phyloP scores from a whole-genome alignment of 2,888 invertebrate genomes.

The Nymphalis polychloros region DNA sequence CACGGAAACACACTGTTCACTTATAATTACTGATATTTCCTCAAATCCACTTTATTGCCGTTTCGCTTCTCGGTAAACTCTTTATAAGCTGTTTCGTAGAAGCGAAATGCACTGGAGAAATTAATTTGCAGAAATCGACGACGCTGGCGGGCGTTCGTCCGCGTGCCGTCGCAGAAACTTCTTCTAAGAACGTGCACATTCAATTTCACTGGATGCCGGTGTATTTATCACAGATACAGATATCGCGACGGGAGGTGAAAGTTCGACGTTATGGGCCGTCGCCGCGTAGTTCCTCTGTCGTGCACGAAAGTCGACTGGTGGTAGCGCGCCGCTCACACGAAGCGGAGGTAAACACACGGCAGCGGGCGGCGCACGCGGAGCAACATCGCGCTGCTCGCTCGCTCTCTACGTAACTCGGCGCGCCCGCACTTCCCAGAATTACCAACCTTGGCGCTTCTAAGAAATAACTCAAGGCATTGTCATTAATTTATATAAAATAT shows the following conservation, averaged over 20 bases:
- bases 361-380: constrained; percentile 34
- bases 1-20: constrained; percentile 78
- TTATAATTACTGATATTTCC: constrained; percentile 76
- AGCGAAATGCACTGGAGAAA: constrained; percentile 75
- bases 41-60: constrained; percentile 79
- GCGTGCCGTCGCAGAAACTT: constrained; percentile 66
- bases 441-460: constrained; percentile 76
- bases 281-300: constrained; percentile 57
- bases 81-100: constrained; percentile 79
- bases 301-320: constrained; percentile 65
- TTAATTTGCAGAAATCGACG: constrained; percentile 77
- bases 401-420: constrained; percentile 49
- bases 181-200: constrained; percentile 75
- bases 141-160: constrained; percentile 60
- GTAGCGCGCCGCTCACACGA: constrained; percentile 38
- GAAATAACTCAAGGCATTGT: constrained; percentile 78
- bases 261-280: constrained; percentile 61
- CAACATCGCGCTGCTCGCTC: constrained; percentile 41
- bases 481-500: constrained; percentile 78
- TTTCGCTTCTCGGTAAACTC: constrained; percentile 78
- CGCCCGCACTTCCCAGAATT: constrained; percentile 72
- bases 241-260: constrained; percentile 75
- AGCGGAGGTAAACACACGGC: constrained; percentile 49
- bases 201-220: constrained; percentile 72
- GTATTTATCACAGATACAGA: constrained; percentile 75